A percentile compares a stretch with the other conserved stretches of the same genome.
Conservation (phyloP, 2,113 vertebrate species). For the Rhizomys pruinosus region DNA sequence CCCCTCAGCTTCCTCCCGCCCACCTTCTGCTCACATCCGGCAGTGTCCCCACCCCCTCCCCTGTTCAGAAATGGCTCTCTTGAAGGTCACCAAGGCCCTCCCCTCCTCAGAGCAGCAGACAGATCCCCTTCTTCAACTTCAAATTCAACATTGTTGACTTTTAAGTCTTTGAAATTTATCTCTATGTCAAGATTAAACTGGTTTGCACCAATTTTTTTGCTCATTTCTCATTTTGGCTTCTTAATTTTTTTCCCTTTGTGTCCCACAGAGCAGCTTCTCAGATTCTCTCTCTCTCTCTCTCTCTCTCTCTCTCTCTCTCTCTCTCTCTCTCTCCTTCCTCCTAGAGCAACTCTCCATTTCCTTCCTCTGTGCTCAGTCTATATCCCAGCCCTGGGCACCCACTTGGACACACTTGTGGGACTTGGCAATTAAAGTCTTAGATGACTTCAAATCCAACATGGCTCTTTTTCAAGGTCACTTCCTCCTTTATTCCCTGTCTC, state of each 20-base stretch:
- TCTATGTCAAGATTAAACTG: not conserved
- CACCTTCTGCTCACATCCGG: slow-evolving; percentile 64
- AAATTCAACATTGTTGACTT: not conserved
- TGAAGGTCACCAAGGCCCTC: slow-evolving; percentile 66
- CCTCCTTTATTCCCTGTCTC: slow-evolving; percentile 17
- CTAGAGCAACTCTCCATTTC: not conserved
- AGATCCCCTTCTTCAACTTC: not conserved
- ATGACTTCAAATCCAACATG: not conserved
- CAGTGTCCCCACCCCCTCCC: slow-evolving; percentile 35
- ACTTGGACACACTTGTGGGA: not conserved
- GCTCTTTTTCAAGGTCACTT: slow-evolving; percentile 17
- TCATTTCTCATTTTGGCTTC: not conserved
- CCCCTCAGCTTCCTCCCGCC: slow-evolving; percentile 59
- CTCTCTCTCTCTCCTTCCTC: not conserved
- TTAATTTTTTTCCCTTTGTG: slow-evolving; percentile 37
- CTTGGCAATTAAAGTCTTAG: not conserved
- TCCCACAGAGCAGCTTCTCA: not conserved
- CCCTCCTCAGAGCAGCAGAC: not conserved
- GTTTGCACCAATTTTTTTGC: not conserved
- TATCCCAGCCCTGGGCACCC: not conserved
- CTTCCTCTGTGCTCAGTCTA: not conserved
- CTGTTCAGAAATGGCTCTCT: slow-evolving; percentile 45
- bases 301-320: not conserved
- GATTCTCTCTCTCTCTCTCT: not conserved
- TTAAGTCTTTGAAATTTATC: slow-evolving; percentile 12